phyloP scores from a whole-genome alignment of 2,888 invertebrate species.

The Exocentrus adspersus region DNA sequence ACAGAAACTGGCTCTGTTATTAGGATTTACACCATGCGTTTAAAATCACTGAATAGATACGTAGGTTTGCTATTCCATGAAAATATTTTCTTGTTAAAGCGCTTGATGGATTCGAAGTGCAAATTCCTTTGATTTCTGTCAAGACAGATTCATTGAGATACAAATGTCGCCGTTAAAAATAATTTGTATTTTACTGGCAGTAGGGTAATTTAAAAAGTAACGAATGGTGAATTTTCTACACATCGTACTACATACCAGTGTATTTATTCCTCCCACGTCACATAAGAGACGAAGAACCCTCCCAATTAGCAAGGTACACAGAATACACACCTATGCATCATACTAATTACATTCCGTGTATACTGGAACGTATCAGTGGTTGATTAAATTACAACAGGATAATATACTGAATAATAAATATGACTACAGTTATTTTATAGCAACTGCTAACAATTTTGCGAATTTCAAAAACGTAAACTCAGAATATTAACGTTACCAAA shows the following conservation, averaged over 20 bases:
- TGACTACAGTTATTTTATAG: no score
- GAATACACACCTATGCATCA: neutral
- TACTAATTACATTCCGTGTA: neutral
- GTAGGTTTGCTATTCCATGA: conserved; percentile 30
- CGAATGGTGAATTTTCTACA: neutral
- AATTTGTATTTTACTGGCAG: no score
- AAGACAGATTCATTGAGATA: neutral
- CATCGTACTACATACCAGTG: neutral
- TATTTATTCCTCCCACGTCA: neutral
- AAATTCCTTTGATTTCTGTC: conserved; percentile 25
- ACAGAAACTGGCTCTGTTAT: conserved; percentile 40
- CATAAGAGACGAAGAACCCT: neutral
- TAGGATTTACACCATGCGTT: conserved; percentile 43
- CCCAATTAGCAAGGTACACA: neutral
- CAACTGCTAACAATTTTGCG: no score
- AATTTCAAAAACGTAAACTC: no score
- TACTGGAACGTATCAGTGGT: neutral
- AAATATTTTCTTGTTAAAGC: conserved; percentile 36
- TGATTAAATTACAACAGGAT: no score
- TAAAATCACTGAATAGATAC: conserved; percentile 44
- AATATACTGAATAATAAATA: no score
- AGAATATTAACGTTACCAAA: no score
- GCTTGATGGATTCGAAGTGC: conserved; percentile 29
- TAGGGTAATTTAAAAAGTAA: no score
- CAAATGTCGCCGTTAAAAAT: neutral